Base-by-base conservation (phyloP, 2,113 vertebrate genomes). In the Pogona vitticeps region DNA sequence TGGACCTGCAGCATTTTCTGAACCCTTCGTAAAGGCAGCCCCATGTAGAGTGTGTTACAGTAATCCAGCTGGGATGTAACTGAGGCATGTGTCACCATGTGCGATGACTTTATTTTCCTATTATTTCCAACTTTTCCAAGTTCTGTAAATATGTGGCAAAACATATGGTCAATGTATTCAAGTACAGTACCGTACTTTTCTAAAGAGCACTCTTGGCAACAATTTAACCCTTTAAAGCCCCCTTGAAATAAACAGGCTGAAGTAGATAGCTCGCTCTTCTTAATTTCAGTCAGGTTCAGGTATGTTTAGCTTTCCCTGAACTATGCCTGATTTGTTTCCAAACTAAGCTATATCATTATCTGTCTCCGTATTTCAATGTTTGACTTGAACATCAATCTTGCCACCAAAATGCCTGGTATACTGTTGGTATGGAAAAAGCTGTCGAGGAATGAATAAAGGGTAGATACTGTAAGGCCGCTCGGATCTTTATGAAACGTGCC, bases 381-480 rank as follows among this genome's bases (percentile, higher is more conserved):
- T 85, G 83, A 89, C 91, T 90, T 86, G 82, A 68, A 86, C 15
- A 76, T 86, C 82, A 92, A 73, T 88, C 61, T n/a, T 89, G 65
- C 73, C 82, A 77, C 86, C 89, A 88, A 93, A 52, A 90, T 88
- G 67, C 36, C 40, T 65, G 80, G 40, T 40, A 65, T 14, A 63
- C n/a, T 46, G 59, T 38, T 42, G 33, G 33, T 40, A 31, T 26
- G 12, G n/a, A 90, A 90, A 84, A 14, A 65, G 40, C 85, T 85
- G 80, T 83, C 79, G 80, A 87, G 85, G 77, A 72, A 90, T 40
- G 40, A 76, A 26, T 59, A 82, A 73, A 90, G 85, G 33, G 65
- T 31, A 91, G 80, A 70, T n/a, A 80, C 56, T 84, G 33, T 67
- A 82, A 91, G 85, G 56, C 31, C 90, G 23, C 26, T 72, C 88